Evolutionary conservation across 1,140 invertebrate species (phyloP), one percentile per base, ranked within the genome.

Genomic region (Lepidurus couesii): DNA sequence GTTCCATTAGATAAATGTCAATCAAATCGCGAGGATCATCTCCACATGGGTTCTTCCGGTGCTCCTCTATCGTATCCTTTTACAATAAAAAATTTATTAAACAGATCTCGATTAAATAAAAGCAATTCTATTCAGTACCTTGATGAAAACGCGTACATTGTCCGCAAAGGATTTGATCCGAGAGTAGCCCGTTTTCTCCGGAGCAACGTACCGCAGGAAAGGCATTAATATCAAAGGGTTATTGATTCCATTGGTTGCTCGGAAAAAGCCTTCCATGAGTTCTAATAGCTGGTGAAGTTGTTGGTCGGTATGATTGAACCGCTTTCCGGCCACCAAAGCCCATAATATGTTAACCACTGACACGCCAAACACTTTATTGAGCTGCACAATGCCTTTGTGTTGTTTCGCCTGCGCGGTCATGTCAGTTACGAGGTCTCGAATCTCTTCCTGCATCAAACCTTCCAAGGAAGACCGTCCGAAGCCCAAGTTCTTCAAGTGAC

Each of bases 311-410:
- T 86, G 84, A 1, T 82, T 82, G 77, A 86, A 90, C 82, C 90
- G 84, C 81, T 87, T 89, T 1, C 94, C 92, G 77, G 94, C 92
- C 85, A 96, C 89, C 90, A 96, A 93, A 76, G 87, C 90, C 92
- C 94, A 96, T 0, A 97, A 84, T 0, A 92, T 93, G 81, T 97
- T 97, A 11, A 95, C 84, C 44, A 95, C 90, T 0, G 83, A 80
- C 42, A 82, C 77, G 24, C 76, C 81, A 78, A 84, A 84, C n/a
- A 83, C 90, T n/a, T 75, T 76, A 77, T 80, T 76, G 11, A 80
- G 47, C 11, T 78, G 34, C 43, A 76, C 53, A 76, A 43, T 13
- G 16, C 13, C 26, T 45, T 44, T 76, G 5, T 21, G 21, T 21
- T 45, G 21, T 24, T 26, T 44, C 44, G 34, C 26, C 6, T 26